phyloP scores from a whole-genome alignment of 1,140 invertebrate species.

The Schlechtendalia chinensis region DNA sequence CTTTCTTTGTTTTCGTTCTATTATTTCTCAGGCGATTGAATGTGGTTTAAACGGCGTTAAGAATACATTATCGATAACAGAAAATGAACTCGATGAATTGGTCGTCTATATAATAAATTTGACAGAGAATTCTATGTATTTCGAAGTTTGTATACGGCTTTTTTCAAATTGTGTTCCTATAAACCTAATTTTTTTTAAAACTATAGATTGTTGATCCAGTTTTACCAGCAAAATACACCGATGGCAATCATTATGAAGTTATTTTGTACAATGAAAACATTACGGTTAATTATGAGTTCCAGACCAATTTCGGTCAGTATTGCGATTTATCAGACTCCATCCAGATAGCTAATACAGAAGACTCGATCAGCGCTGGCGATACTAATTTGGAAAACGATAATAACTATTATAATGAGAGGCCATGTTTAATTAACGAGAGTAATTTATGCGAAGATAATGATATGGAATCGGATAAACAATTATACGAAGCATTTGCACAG shows the following conservation, averaged over 20 bases:
- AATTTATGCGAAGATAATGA: not conserved
- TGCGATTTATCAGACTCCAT: not conserved
- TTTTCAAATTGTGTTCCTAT: not conserved
- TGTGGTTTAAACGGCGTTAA: too few species aligned
- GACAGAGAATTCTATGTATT: too few species aligned
- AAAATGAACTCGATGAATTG: too few species aligned
- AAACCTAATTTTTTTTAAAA: not conserved
- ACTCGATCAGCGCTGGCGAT: not conserved
- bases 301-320: not conserved
- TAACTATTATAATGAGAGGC: not conserved
- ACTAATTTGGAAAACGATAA: not conserved
- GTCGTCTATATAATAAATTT: too few species aligned
- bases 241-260: slow-evolving; percentile 33
- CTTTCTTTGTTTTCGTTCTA: too few species aligned
- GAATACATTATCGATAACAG: too few species aligned
- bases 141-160: not conserved
- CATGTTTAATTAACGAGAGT: not conserved
- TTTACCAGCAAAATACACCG: not conserved
- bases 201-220: not conserved
- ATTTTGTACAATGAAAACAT: slow-evolving; percentile 9
- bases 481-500: not conserved
- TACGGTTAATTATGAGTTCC: not conserved
- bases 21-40: too few species aligned
- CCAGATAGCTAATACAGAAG: not conserved
- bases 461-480: not conserved